Conservation (phyloP, 2,888 invertebrate species). For the Ormyrus nitidulus region DNA sequence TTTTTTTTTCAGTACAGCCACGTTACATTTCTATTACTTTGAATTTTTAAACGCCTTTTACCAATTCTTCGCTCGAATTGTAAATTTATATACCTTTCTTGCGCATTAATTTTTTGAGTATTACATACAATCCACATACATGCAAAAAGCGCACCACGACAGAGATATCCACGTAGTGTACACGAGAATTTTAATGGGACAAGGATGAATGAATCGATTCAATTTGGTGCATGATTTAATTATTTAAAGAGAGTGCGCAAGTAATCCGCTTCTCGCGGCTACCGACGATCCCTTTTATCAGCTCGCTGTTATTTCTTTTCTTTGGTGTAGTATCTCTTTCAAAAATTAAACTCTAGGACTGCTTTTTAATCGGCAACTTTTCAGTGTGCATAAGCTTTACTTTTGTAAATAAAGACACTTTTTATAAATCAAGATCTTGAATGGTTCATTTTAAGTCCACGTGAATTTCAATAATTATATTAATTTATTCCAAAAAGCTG, state of each 20-base stretch:
- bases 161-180: constrained; percentile 58
- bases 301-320: constrained; percentile 8
- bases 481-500: too few relatives aligned
- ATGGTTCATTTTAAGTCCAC: too few relatives aligned
- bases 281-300: constrained; percentile 58
- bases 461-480: too few relatives aligned
- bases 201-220: constrained; percentile 67
- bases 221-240: constrained; percentile 73
- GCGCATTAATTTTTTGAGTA: constrained; percentile 41
- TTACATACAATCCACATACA: constrained; percentile 70
- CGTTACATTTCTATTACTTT: constrained; percentile 4
- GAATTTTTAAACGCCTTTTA: constrained; percentile 35
- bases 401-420: too few relatives aligned
- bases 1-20: constrained; percentile 1
- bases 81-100: constrained; percentile 43
- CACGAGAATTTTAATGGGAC: constrained; percentile 61
- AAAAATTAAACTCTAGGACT: too few relatives aligned
- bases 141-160: constrained; percentile 57
- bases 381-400: too few relatives aligned
- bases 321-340: background rate
- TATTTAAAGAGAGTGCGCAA: constrained; percentile 72
- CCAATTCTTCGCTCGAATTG: constrained; percentile 46
- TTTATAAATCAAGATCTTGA: too few relatives aligned
- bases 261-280: constrained; percentile 61
- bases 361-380: too few relatives aligned